Evolutionary conservation across 2,797 vertebrate genomes (phyloP).

Genomic region (Simalia tracyae): DNA sequence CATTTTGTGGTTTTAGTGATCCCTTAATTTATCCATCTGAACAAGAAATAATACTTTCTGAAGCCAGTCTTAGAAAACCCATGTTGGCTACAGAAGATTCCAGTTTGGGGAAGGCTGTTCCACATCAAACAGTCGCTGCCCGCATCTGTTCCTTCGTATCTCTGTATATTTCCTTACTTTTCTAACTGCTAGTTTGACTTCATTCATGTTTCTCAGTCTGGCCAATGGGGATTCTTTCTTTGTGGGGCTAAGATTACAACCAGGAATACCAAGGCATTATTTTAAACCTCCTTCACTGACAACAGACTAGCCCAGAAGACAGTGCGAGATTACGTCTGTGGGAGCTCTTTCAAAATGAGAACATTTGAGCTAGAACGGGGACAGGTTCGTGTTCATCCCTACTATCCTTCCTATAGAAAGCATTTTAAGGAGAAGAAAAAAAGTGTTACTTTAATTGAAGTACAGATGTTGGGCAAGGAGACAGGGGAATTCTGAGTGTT

Average conservation of each 20-base stretch:
- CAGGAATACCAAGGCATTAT: background rate
- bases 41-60: background rate
- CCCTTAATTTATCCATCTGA: background rate
- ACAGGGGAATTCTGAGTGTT: background rate
- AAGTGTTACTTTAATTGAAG: background rate
- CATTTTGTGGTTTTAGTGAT: background rate
- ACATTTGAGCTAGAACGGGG: background rate
- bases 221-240: background rate
- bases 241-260: background rate
- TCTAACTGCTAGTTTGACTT: background rate
- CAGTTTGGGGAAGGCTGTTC: background rate
- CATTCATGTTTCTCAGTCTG: background rate
- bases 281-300: background rate
- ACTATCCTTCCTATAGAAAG: background rate
- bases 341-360: background rate
- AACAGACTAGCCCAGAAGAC: background rate
- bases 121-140: background rate
- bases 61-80: background rate
- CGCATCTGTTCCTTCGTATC: background rate
- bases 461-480: background rate
- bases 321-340: background rate
- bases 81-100: background rate
- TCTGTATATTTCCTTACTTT: background rate
- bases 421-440: background rate
- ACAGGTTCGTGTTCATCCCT: background rate